phyloP scores from a whole-genome alignment of 2,113 vertebrate genomes.

The Psephotus haematonotus region DNA sequence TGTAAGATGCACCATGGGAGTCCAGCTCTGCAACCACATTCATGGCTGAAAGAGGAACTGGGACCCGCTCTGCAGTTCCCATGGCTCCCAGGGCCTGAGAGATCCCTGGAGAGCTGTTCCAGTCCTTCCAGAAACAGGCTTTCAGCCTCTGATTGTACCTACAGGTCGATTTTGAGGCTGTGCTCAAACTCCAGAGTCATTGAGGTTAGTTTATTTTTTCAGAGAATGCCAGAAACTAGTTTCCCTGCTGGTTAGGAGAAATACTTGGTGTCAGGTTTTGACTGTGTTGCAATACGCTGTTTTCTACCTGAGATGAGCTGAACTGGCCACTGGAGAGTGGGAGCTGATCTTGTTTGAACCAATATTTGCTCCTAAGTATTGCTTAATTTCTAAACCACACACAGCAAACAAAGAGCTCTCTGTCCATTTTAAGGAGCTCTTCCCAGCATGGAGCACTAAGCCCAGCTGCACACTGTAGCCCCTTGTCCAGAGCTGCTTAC shows the following conservation, averaged over 20 bases:
- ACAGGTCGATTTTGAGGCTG: background rate
- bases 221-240: conserved; percentile 2
- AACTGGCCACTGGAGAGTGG: background rate
- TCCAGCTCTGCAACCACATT: background rate
- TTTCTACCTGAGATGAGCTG: conserved; percentile 35
- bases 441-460: background rate
- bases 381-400: background rate
- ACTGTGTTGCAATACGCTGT: conserved; percentile 10
- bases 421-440: background rate
- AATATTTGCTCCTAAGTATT: conserved; percentile 65
- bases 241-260: background rate
- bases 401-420: conserved; percentile 45
- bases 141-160: background rate
- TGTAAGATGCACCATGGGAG: background rate
- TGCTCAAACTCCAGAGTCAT: background rate
- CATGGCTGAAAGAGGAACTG: rapidly evolving
- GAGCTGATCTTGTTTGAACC: conserved; percentile 8
- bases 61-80: background rate
- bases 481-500: background rate
- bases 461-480: background rate
- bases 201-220: background rate
- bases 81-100: background rate
- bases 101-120: background rate
- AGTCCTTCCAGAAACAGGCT: conserved; percentile 1
- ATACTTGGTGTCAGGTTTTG: background rate